These are phyloP conservation scores for Caranx ignobilis DNA, from an alignment of 2,113 vertebrate genomes.

Conservation along the genomic window DNA sequence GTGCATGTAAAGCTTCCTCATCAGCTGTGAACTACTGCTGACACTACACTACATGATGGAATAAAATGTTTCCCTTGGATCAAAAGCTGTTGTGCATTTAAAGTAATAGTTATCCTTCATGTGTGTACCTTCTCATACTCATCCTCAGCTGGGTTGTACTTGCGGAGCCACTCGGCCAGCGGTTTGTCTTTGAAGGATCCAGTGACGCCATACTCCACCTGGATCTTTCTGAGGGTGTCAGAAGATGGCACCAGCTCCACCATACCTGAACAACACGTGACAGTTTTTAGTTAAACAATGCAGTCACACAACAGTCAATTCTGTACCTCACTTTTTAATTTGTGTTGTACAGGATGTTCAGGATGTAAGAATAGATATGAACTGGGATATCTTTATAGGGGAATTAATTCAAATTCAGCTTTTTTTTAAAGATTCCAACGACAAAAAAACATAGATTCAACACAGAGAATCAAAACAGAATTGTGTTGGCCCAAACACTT, in stretches of 20 bases:
- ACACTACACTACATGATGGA: background rate
- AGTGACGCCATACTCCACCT: constrained; percentile 97
- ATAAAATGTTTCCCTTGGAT: too few relatives aligned
- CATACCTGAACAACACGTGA: constrained; percentile 86
- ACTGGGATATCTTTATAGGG: too few relatives aligned
- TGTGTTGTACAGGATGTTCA: background rate
- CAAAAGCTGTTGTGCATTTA: background rate
- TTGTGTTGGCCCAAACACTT: too few relatives aligned
- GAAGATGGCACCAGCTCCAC: constrained; percentile 97
- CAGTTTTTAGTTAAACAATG: background rate
- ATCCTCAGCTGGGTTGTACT: constrained; percentile 98
- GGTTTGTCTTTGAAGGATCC: constrained; percentile 99
- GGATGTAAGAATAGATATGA: too few relatives aligned
- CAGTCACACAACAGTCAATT: background rate
- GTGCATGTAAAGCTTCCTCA: background rate
- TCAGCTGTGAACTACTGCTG: background rate
- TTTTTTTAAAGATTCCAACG: too few relatives aligned
- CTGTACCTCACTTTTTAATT: background rate
- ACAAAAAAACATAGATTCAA: too few relatives aligned
- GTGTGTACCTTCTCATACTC: constrained; percentile 95
- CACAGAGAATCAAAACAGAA: too few relatives aligned
- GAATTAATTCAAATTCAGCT: too few relatives aligned
- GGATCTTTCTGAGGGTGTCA: constrained; percentile 98
- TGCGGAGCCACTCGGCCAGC: constrained; percentile 96
- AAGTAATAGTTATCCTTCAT: background rate